Base-by-base conservation (phyloP, 2,888 invertebrate genomes). In the Phragmatobia fuliginosa region DNA sequence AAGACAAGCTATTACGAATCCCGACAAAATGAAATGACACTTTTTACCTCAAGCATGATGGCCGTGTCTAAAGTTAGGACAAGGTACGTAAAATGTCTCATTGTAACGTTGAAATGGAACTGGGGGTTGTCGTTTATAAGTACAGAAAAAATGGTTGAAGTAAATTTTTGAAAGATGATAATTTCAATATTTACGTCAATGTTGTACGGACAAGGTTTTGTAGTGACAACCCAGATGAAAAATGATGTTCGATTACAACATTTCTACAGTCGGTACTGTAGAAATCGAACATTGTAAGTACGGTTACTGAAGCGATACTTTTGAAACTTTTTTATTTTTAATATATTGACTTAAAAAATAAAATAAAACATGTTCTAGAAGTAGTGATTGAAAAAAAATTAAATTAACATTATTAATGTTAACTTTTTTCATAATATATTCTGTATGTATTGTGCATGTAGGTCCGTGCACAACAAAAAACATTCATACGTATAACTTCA, bases 21-120 rank as follows among this genome's bases (percentile, higher is more conserved):
- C 78, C 82, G 74, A 83, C 84, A 76, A 73, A 82, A 85, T 83
- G 79, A 84, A 77, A 74, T 77, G 79, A 77, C 76, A 84, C 79
- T 78, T 82, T 67, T 52, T 49, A 62, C 60, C 52, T 45, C 60
- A 36, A 63, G 33, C 49, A 31, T 61, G 67, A 52, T 52, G 36
- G 56, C 58, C 38, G 38, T 32, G 62, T 45, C 60, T 62, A 45
- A 63, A 49, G 61, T 59, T 60, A 58, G 36, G 52, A 56, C 41
- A 59, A 66, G 64, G 62, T 67, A 63, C 31, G 58, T 65, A 70
- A 65, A 63, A 52, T 41, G 45, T 56, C 38, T 60, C 59, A 60
- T 60, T 66, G 41, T 58, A 25, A 70, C 58, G 56, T 62, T 45
- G 36, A 60, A 66, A 63, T 25, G 38, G 45, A 58, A 59, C 45